Evolutionary conservation across 2,888 invertebrate species (phyloP).

Genomic region (Yponomeuta plumbellus): DNA sequence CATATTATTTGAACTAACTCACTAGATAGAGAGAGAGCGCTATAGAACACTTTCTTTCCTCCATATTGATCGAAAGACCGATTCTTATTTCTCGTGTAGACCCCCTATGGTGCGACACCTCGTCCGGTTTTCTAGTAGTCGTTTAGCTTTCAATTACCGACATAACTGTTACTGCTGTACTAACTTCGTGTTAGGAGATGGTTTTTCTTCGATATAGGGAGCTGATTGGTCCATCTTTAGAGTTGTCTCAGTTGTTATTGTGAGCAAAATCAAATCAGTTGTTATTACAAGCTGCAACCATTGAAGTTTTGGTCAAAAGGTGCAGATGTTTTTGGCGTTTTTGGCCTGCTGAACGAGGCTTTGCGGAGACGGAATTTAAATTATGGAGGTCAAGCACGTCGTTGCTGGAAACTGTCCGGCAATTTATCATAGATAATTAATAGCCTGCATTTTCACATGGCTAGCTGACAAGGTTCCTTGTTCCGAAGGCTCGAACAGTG

Average conservation of each 20-base stretch:
- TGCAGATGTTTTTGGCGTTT: neutral
- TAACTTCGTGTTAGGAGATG: constrained; percentile 36
- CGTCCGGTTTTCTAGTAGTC: constrained; percentile 33
- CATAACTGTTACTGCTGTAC: constrained; percentile 40
- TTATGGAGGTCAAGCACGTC: neutral
- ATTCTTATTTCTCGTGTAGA: constrained; percentile 11
- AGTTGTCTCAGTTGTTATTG: neutral
- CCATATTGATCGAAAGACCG: too few species aligned
- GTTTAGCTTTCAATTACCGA: constrained; percentile 54
- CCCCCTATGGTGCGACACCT: constrained; percentile 28
- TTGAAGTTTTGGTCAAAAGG: neutral
- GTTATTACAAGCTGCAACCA: neutral
- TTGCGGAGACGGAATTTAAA: neutral
- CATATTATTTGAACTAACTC: neutral
- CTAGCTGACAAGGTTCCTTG: neutral
- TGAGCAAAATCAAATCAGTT: too few species aligned
- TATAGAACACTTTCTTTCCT: too few species aligned
- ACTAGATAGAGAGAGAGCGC: neutral
- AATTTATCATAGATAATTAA: neutral
- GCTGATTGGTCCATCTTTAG: neutral
- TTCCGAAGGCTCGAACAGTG: neutral
- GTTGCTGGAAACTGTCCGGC: neutral
- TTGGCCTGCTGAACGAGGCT: neutral
- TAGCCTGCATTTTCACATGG: neutral
- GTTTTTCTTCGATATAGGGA: neutral